A percentile compares a stretch with the other conserved stretches of the same genome.
Conservation (phyloP, 2,797 vertebrate species). For the Remorina albescens region DNA sequence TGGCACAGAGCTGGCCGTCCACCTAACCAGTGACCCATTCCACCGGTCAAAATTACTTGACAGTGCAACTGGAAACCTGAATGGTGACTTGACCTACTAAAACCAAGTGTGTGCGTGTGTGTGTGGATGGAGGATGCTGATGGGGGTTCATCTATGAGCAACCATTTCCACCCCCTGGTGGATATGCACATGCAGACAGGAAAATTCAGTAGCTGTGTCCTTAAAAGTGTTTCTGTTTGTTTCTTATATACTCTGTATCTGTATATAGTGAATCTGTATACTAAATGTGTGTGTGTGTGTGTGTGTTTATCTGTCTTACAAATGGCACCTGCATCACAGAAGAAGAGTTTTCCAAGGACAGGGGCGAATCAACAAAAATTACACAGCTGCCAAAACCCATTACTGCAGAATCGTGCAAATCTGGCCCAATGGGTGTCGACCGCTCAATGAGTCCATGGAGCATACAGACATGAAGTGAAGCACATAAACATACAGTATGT, state of each 20-base stretch:
- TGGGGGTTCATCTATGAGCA: conserved; percentile 16
- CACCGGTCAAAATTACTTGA: conserved; percentile 45
- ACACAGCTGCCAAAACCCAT: conserved; percentile 85
- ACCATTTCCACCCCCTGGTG: no score
- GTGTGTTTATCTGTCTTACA: conserved; percentile 27
- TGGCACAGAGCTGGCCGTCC: conserved; percentile 26
- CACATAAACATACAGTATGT: neutral
- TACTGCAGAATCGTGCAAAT: conserved; percentile 75
- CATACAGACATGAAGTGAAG: conserved; percentile 47
- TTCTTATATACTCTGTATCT: conserved; percentile 1
- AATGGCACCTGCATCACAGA: conserved; percentile 69
- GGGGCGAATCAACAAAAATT: conserved; percentile 84
- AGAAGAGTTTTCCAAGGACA: conserved; percentile 79
- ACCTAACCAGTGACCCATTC: conserved; percentile 59
- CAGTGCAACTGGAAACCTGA: conserved; percentile 49
- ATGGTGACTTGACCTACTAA: conserved; percentile 56
- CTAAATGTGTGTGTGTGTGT: neutral
- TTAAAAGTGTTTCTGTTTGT: conserved; percentile 1
- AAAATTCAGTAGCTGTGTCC: conserved; percentile 10
- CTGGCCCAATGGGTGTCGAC: conserved; percentile 62
- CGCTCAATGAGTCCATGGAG: conserved; percentile 43
- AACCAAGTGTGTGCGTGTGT: conserved; percentile 7
- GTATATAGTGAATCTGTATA: no score
- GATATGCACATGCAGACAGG: neutral
- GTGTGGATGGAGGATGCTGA: conserved; percentile 3